Percentiles rank a stretch among this genome's conserved stretches.
phyloP scores from a whole-genome alignment of 2,888 invertebrate genomes.

The Caenorhabditis sinica region DNA sequence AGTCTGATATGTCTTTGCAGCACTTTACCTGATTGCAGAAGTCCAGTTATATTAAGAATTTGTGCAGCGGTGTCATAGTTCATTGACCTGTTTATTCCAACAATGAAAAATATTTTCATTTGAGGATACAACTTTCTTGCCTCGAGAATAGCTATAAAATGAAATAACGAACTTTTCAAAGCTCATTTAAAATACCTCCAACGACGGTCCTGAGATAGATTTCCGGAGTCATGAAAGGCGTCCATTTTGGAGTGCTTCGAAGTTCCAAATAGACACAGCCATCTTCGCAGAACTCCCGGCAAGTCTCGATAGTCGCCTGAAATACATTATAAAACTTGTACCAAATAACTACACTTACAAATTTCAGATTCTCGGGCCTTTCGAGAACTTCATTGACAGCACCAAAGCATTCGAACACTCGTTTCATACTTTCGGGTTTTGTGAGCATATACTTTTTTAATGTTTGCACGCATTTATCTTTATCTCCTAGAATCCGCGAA shows the following conservation, averaged over 20 bases:
- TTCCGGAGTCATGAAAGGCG: slow-evolving; percentile 29
- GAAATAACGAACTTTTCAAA: not conserved
- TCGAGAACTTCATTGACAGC: slow-evolving; percentile 6
- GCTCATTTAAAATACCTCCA: not conserved
- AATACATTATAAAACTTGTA: not conserved
- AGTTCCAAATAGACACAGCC: slow-evolving; percentile 67
- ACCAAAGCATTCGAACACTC: not conserved
- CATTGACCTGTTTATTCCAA: slow-evolving; percentile 63
- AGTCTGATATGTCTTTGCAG: not conserved
- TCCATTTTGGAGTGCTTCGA: slow-evolving; percentile 68
- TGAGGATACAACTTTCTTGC: not conserved
- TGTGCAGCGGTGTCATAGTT: slow-evolving; percentile 55
- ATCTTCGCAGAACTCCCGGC: slow-evolving; percentile 61
- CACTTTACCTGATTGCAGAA: slow-evolving; percentile 6
- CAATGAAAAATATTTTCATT: slow-evolving; percentile 56
- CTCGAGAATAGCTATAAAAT: slow-evolving; percentile 29
- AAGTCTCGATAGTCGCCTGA: slow-evolving; percentile 59
- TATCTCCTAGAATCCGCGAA: slow-evolving; percentile 19
- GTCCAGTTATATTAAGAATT: slow-evolving; percentile 37
- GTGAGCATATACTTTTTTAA: not conserved
- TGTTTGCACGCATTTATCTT: not conserved
- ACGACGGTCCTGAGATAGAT: slow-evolving; percentile 19
- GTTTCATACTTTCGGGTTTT: slow-evolving; percentile 4
- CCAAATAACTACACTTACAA: not conserved
- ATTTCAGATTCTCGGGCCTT: not conserved